A percentile compares a stretch with the other conserved stretches of the same genome.
Conservation (phyloP, 1,140 invertebrate genomes). For the Halotydeus destructor region DNA sequence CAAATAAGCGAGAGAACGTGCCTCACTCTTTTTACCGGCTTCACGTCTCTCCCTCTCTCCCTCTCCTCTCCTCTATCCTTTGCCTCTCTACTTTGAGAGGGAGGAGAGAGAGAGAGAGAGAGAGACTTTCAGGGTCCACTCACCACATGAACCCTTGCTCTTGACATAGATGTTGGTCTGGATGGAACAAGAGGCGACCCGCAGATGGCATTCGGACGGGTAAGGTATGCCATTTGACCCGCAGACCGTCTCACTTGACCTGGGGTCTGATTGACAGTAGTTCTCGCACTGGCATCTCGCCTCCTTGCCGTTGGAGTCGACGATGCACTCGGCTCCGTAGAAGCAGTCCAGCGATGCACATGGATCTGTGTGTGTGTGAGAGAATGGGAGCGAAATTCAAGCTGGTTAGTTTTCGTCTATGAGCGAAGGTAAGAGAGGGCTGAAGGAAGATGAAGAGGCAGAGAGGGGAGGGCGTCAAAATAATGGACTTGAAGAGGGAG, state of each 20-base stretch:
- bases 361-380: neutral
- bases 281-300: neutral
- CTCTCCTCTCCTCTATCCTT: no score
- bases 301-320: neutral
- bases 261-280: slow-evolving; percentile 18
- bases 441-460: neutral
- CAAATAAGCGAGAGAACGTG: no score
- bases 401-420: neutral
- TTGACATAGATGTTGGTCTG: neutral
- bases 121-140: no score
- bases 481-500: no score
- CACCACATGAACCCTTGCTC: neutral
- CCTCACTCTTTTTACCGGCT: no score
- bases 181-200: slow-evolving; percentile 40
- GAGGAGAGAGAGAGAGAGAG: no score
- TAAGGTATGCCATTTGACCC: slow-evolving; percentile 61
- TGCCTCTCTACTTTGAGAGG: no score
- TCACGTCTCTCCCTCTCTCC: no score
- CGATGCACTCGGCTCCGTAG: slow-evolving; percentile 3
- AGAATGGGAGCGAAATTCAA: neutral
- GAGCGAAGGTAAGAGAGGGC: neutral
- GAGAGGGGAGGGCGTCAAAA: no score
- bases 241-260: slow-evolving; percentile 41
- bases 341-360: neutral
- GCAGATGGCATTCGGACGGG: slow-evolving; percentile 40